Percentiles rank a stretch among this genome's conserved stretches.
Evolutionary conservation across 1,140 invertebrate species (phyloP).

Genomic region (Drosophila setifemur): DNA sequence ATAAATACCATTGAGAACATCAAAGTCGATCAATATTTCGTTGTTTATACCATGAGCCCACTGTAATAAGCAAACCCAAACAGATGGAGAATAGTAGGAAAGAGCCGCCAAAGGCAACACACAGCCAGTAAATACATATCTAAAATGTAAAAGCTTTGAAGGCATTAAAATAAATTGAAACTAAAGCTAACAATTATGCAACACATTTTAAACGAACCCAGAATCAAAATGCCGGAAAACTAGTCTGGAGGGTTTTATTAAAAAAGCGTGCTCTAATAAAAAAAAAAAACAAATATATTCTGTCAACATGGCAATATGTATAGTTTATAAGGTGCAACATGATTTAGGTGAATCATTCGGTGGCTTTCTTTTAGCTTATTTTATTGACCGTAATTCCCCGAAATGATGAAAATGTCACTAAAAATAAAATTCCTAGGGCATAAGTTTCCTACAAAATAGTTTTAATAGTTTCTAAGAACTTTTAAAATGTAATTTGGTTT

Average conservation of each 20-base stretch:
- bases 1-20: too few species aligned
- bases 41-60: background rate
- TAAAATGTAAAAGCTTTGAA: conserved; percentile 19
- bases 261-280: conserved; percentile 11
- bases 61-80: background rate
- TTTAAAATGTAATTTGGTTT: too few species aligned
- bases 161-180: conserved; percentile 9
- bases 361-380: background rate
- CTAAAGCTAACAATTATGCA: conserved; percentile 13
- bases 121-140: conserved; percentile 20
- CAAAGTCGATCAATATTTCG: too few species aligned
- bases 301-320: background rate
- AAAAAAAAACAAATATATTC: background rate
- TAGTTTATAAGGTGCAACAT: conserved; percentile 20
- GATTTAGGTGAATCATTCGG: conserved; percentile 29
- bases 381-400: background rate
- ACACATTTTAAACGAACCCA: background rate
- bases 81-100: background rate
- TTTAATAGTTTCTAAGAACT: background rate
- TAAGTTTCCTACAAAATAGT: background rate
- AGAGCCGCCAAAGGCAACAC: conserved; percentile 17
- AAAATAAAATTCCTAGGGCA: background rate
- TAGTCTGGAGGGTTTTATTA: background rate
- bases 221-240: background rate
- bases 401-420: background rate